Evolutionary conservation across 2,113 vertebrate species (phyloP).

Genomic region (Salvelinus sp.): DNA sequence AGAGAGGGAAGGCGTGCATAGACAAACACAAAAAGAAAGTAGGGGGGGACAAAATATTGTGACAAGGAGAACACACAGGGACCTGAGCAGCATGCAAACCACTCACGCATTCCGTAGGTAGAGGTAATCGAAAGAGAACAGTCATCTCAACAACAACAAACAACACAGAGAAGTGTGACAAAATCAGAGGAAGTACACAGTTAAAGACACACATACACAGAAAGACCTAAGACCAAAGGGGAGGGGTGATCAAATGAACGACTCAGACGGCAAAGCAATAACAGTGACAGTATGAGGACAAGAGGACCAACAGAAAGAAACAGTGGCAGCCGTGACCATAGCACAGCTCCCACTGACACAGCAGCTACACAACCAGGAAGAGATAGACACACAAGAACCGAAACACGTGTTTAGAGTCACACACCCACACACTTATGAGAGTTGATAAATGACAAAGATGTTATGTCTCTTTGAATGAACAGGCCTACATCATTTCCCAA

Average conservation of each 20-base stretch:
- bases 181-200: too few species aligned
- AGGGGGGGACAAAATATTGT: conserved; percentile 32
- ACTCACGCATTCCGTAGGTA: background rate
- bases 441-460: too few species aligned
- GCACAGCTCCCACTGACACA: conserved; percentile 63
- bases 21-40: conserved; percentile 10
- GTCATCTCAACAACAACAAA: conserved; percentile 21
- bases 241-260: background rate
- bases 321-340: conserved; percentile 45
- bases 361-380: conserved; percentile 33
- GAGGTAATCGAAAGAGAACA: background rate
- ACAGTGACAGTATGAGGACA: conserved; percentile 60
- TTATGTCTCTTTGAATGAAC: too few species aligned
- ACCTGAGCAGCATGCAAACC: conserved; percentile 3
- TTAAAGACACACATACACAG: background rate
- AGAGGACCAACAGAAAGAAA: conserved; percentile 53
- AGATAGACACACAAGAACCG: conserved; percentile 7
- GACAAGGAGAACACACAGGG: conserved; percentile 44
- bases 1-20: background rate
- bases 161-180: background rate
- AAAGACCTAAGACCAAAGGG: background rate
- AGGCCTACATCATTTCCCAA: too few species aligned
- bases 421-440: background rate
- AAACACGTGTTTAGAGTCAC: background rate
- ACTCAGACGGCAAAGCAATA: conserved; percentile 54